Evolutionary conservation across 2,888 invertebrate species (phyloP).

Genomic region (Selenia dentaria): DNA sequence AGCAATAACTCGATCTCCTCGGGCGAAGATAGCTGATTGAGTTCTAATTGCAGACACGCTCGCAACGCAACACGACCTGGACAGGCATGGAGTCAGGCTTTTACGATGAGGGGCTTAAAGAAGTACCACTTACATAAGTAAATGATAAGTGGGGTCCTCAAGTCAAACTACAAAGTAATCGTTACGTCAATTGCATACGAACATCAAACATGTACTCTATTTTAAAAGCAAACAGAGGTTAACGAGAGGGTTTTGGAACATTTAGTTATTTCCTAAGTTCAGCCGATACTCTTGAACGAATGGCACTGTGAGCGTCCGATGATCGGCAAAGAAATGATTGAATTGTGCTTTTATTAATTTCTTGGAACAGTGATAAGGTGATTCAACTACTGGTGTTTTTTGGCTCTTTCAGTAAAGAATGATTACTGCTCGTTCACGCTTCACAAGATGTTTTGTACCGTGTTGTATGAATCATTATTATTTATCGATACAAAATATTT

Average conservation of each 20-base stretch:
- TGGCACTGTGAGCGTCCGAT: slow-evolving; percentile 9
- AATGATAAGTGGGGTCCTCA: too few relatives aligned
- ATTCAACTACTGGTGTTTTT: slow-evolving; percentile 19
- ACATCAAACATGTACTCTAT: too few relatives aligned
- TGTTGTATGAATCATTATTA: too few relatives aligned
- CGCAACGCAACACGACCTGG: slow-evolving; percentile 28
- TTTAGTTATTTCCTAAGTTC: neutral
- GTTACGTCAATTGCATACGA: too few relatives aligned
- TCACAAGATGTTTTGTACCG: neutral
- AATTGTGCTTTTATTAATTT: slow-evolving; percentile 20
- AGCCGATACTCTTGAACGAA: slow-evolving; percentile 4
- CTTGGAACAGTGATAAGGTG: slow-evolving; percentile 15
- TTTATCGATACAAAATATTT: too few relatives aligned
- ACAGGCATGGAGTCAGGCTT: slow-evolving; percentile 11
- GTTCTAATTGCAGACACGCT: slow-evolving; percentile 46
- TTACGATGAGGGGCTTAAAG: neutral
- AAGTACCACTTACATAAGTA: too few relatives aligned
- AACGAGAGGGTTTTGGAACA: neutral
- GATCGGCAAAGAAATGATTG: slow-evolving; percentile 19
- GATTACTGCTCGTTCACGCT: neutral
- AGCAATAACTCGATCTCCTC: slow-evolving; percentile 15
- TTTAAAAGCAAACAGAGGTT: too few relatives aligned
- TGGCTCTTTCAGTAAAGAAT: neutral
- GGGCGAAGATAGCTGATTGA: slow-evolving; percentile 40
- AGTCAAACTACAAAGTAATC: too few relatives aligned